These are phyloP conservation scores for Clarias platycephalus DNA, from an alignment of 2,797 vertebrate genomes.

Conservation along the genomic window DNA sequence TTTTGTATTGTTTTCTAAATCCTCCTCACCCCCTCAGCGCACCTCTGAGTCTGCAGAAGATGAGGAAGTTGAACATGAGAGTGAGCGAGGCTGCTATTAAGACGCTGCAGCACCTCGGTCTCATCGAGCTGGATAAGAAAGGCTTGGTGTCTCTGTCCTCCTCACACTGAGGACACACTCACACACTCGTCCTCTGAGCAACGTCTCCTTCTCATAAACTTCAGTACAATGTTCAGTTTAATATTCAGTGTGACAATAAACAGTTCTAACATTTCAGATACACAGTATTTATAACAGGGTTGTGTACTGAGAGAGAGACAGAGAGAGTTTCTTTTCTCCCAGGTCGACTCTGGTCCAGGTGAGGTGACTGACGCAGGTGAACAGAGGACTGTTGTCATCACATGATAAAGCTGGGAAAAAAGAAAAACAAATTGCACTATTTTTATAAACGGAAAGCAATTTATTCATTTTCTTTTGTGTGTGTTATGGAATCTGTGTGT, in stretches of 20 bases:
- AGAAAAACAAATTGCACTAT: neutral
- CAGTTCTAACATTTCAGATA: neutral
- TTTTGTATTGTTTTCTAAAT: neutral
- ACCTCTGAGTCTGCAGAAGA: conserved; percentile 61
- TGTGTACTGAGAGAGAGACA: neutral
- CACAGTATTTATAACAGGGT: neutral
- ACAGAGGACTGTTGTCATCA: neutral
- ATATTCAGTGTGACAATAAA: neutral
- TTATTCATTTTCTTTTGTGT: neutral
- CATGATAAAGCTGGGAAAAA: neutral
- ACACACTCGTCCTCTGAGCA: neutral
- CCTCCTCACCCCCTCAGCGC: conserved; percentile 18
- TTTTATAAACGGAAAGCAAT: neutral
- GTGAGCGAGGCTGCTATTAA: conserved; percentile 63
- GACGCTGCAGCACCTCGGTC: conserved; percentile 63
- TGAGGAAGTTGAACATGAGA: conserved; percentile 69
- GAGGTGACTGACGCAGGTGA: neutral
- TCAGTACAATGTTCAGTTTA: neutral
- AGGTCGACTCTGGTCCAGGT: neutral
- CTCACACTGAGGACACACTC: conserved; percentile 32
- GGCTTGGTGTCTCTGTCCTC: conserved; percentile 46
- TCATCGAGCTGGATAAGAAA: conserved; percentile 61
- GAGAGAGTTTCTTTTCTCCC: neutral
- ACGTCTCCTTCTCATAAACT: neutral
- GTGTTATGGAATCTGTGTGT: neutral